These are phyloP conservation scores for Syrista parreyssii DNA, from an alignment of 2,888 invertebrate genomes.

Conservation along the genomic window DNA sequence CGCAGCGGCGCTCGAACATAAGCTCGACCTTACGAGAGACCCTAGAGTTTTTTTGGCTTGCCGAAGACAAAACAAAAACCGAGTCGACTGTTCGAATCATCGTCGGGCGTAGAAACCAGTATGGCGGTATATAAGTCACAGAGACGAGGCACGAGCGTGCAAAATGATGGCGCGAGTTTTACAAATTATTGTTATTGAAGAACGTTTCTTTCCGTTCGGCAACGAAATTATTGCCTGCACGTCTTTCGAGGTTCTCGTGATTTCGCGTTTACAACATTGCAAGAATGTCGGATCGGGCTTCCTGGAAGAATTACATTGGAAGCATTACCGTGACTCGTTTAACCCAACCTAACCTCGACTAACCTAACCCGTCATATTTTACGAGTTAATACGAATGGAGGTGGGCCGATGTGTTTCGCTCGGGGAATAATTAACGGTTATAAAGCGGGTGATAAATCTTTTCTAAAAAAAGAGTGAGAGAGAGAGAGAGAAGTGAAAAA, in stretches of 20 bases:
- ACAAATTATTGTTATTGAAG: constrained; percentile 2
- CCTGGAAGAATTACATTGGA: background rate
- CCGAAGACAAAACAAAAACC: background rate
- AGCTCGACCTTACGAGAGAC: background rate
- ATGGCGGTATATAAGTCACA: background rate
- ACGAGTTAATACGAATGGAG: background rate
- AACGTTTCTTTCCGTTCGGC: background rate
- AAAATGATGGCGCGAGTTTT: background rate
- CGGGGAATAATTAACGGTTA: background rate
- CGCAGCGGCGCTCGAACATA: background rate
- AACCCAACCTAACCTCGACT: background rate
- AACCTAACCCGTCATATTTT: background rate
- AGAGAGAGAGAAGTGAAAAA: background rate
- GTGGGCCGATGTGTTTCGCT: background rate
- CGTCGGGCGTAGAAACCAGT: background rate
- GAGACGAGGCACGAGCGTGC: background rate
- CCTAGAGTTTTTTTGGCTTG: background rate
- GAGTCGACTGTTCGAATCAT: background rate
- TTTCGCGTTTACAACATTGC: background rate
- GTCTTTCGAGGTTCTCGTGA: background rate
- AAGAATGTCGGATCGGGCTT: background rate
- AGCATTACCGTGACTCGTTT: background rate
- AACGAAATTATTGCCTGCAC: background rate
- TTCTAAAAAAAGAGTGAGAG: too few species aligned
- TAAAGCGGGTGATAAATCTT: background rate